phyloP scores from a whole-genome alignment of 1,140 invertebrate species.

The Trichonephila clavata region DNA sequence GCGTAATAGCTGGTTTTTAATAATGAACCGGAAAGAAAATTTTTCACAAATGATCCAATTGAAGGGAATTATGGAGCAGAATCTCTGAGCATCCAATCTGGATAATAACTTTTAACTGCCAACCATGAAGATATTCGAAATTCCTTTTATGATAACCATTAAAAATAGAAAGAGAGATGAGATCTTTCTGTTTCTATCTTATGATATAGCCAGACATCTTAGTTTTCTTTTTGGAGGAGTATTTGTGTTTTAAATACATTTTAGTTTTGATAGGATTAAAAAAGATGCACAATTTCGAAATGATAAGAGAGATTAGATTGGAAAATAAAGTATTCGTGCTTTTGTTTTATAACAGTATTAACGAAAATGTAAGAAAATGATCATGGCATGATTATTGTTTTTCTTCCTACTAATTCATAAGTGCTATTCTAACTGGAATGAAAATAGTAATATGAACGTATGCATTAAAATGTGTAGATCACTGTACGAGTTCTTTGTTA shows the following conservation, averaged over 20 bases:
- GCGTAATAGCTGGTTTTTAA: background rate
- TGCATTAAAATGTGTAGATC: too few relatives aligned
- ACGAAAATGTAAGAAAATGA: too few relatives aligned
- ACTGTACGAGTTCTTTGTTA: too few relatives aligned
- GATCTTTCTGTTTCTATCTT: background rate
- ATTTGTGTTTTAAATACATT: background rate
- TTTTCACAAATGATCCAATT: background rate
- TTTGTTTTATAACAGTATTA: too few relatives aligned
- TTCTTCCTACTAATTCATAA: too few relatives aligned
- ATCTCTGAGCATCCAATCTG: background rate
- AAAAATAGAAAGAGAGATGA: background rate
- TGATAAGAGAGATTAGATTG: background rate
- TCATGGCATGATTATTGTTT: too few relatives aligned
- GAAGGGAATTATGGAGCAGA: background rate
- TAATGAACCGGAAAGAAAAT: background rate
- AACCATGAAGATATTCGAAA: background rate
- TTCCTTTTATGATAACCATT: background rate
- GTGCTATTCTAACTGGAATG: too few relatives aligned
- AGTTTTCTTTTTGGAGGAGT: background rate
- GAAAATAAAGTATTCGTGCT: too few relatives aligned
- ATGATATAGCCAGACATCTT: background rate
- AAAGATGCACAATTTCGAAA: background rate
- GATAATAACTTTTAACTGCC: slow-evolving; percentile 14
- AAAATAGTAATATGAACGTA: too few relatives aligned
- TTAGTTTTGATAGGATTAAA: background rate